These are phyloP conservation scores for Allophyes oxyacanthae DNA, from an alignment of 2,888 invertebrate species.

Conservation along the genomic window DNA sequence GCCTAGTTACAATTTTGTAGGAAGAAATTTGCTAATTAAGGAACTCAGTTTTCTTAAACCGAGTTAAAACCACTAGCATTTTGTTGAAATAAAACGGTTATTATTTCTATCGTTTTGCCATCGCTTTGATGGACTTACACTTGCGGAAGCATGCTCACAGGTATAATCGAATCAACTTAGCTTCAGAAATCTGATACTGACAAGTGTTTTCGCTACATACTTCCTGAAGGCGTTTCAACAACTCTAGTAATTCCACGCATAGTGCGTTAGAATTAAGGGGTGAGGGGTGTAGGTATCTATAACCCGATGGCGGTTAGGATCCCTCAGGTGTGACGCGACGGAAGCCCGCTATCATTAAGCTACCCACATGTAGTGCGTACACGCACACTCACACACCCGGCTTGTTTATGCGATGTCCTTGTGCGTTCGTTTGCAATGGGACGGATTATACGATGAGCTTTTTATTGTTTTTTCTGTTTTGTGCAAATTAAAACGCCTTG, in stretches of 20 bases:
- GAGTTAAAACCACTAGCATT: too few relatives aligned
- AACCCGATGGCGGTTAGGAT: constrained; percentile 86
- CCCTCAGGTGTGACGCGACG: constrained; percentile 89
- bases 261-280: constrained; percentile 78
- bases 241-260: constrained; percentile 37
- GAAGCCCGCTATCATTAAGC: constrained; percentile 88
- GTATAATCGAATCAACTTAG: too few relatives aligned
- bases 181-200: background rate
- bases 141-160: background rate
- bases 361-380: constrained; percentile 81
- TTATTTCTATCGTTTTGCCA: too few relatives aligned
- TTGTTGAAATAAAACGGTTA: too few relatives aligned
- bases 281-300: constrained; percentile 83
- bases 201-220: background rate
- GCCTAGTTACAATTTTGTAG: background rate
- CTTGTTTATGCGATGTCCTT: constrained; percentile 62
- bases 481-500: background rate
- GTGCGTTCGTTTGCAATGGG: constrained; percentile 69
- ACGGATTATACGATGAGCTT: constrained; percentile 73
- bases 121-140: too few relatives aligned
- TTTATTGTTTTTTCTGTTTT: constrained; percentile 48
- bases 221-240: constrained; percentile 18
- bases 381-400: constrained; percentile 69
- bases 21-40: background rate
- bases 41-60: background rate